Conservation (phyloP, 2,113 vertebrate species). For the Microtus richardsoni region DNA sequence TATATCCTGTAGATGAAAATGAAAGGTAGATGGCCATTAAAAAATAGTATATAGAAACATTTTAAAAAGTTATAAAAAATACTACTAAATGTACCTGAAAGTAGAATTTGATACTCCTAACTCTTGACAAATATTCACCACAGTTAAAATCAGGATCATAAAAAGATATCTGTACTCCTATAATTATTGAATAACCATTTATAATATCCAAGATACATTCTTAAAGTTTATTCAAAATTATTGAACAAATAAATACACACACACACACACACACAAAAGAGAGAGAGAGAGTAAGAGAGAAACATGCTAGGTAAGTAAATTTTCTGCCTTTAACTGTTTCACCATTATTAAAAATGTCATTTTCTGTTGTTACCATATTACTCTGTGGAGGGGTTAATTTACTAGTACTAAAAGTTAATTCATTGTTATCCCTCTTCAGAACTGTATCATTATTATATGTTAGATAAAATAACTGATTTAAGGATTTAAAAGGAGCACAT, state of each 20-base stretch:
- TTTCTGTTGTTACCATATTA: background rate
- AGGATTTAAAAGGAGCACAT: background rate
- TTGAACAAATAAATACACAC: background rate
- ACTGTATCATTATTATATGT: too few relatives aligned
- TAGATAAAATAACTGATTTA: background rate
- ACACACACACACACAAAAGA: accelerated
- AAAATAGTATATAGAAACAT: background rate
- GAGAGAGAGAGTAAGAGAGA: background rate
- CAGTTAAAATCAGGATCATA: background rate
- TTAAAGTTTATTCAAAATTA: background rate
- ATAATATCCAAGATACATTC: background rate
- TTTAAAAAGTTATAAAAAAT: background rate
- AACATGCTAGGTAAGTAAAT: background rate
- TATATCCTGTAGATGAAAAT: background rate
- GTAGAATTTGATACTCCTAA: background rate
- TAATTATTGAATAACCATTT: background rate
- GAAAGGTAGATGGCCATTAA: background rate
- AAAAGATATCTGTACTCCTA: background rate
- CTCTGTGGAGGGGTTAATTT: background rate
- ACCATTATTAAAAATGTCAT: background rate
- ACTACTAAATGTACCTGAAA: background rate
- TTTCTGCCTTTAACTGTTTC: background rate
- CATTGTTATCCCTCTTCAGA: background rate
- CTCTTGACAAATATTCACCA: background rate
- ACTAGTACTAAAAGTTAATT: background rate